Base-by-base conservation (phyloP, 2,797 vertebrate species). In the Brotula barbata region DNA sequence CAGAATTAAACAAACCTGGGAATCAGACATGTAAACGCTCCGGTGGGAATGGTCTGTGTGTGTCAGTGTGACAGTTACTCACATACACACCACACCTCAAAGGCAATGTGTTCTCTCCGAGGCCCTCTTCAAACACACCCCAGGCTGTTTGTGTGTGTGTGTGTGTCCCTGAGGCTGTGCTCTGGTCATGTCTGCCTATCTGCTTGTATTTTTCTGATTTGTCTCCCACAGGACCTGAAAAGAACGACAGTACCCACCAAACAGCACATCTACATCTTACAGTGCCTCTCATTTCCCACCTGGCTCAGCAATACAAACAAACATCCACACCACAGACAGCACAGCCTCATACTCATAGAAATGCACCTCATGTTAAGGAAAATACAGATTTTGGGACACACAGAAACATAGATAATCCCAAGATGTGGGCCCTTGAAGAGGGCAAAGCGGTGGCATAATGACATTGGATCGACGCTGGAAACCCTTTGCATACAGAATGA, bases 11-110 rank as follows among this genome's bases (percentile, higher is more conserved):
- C 59, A 59, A 74, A 81, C 60, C 51, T 84, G 82, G 73, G 75
- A 88, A 81, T 81, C 64, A 77, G 79, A 83, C 79, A 85, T 85
- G 86, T 78, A 87, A 89, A 84, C 83, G 66, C 47, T 70, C 69
- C 75, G 73, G 62, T 85, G 83, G 79, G 83, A 86, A 81, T 71
- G 66, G 56, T 64, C 25, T 73, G 23, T 75, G 53, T 71, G 48
- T 76, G 74, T 73, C 36, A 49, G 67, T 73, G 68, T 84, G 83
- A 85, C 85, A 86, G 84, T 88, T 85, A 66, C 42, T 69, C 65
- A 67, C 61, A 72, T 41, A 68, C 36, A 63, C 75, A 50, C 73
- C 67, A 70, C 77, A 81, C 82, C 84, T 88, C 71, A 82, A 80
- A 87, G 58, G 60, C 77, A 81, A 45, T 23, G 40, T 60, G 66